phyloP scores from a whole-genome alignment of 1,140 invertebrate species.

The Pantala flavescens region DNA sequence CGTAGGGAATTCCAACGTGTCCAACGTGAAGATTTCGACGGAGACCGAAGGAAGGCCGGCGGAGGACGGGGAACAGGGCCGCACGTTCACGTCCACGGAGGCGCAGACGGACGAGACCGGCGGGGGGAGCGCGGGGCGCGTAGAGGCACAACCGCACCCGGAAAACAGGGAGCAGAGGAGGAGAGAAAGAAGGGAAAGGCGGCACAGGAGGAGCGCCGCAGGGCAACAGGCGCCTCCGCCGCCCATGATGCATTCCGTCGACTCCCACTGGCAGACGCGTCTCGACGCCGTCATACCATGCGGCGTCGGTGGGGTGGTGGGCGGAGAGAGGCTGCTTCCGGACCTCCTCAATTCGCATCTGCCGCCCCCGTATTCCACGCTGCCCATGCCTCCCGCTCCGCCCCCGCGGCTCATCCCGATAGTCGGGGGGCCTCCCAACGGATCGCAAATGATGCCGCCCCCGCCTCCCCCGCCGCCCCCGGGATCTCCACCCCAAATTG shows the following conservation, averaged over 20 bases:
- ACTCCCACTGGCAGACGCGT: conserved; percentile 19
- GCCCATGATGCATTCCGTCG: not conserved
- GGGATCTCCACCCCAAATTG: conserved; percentile 14
- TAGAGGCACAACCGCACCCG: not conserved
- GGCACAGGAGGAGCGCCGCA: conserved; percentile 21
- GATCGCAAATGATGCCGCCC: conserved; percentile 11
- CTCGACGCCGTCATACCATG: conserved; percentile 11
- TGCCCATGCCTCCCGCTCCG: conserved; percentile 26
- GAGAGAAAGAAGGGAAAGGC: conserved; percentile 26
- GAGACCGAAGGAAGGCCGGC: not conserved
- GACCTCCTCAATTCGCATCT: conserved; percentile 42
- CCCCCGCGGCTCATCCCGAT: conserved; percentile 19
- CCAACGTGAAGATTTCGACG: conserved; percentile 16
- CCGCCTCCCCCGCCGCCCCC: conserved; percentile 21
- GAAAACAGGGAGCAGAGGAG: conserved; percentile 26
- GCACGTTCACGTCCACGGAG: conserved; percentile 31
- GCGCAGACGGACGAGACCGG: conserved; percentile 31
- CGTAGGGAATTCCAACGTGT: conserved; percentile 16
- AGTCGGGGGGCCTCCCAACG: conserved; percentile 21
- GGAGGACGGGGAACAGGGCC: conserved; percentile 12
- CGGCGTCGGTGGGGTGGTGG: conserved; percentile 14
- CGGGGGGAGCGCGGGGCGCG: not conserved
- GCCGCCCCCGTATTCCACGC: conserved; percentile 36
- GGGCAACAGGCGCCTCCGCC: conserved; percentile 5
- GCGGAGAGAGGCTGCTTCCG: conserved; percentile 31